phyloP scores from a whole-genome alignment of 2,797 vertebrate genomes.

The Bryconaethiops microstoma region DNA sequence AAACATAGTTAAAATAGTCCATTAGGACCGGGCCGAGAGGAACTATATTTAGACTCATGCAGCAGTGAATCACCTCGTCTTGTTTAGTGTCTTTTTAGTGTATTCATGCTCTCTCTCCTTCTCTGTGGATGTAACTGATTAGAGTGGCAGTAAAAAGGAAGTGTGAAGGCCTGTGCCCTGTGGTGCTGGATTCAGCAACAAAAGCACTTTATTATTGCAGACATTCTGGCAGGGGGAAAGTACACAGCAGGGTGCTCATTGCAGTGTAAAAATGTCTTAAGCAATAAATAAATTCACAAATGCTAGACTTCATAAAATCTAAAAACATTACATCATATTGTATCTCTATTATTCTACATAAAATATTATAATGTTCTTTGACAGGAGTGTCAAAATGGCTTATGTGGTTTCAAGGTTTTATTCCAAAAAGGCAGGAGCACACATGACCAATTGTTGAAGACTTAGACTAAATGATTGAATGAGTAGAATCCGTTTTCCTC shows the following conservation, averaged over 20 bases:
- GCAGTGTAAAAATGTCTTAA: not conserved
- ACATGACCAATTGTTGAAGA: too few species aligned
- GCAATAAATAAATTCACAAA: not conserved
- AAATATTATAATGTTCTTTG: too few species aligned
- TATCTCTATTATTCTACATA: too few species aligned
- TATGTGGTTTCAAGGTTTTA: too few species aligned
- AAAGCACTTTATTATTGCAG: conserved; percentile 18
- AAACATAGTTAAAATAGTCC: conserved; percentile 60
- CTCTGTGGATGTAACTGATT: conserved; percentile 28
- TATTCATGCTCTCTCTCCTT: not conserved
- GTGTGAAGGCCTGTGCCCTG: not conserved
- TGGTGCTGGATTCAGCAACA: not conserved
- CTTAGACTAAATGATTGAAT: too few species aligned
- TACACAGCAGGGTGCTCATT: not conserved
- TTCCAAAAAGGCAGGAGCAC: too few species aligned
- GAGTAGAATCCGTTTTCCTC: too few species aligned
- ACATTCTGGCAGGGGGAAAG: not conserved
- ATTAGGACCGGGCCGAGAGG: conserved; percentile 24
- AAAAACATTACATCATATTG: not conserved
- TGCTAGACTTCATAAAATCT: too few species aligned
- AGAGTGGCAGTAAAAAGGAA: conserved; percentile 11
- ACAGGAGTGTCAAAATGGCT: too few species aligned
- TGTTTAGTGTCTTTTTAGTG: conserved; percentile 6
- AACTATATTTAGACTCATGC: conserved; percentile 42
- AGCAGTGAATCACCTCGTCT: conserved; percentile 37